Evolutionary conservation across 1,140 invertebrate genomes (phyloP).

Genomic region (Solen grandis): DNA sequence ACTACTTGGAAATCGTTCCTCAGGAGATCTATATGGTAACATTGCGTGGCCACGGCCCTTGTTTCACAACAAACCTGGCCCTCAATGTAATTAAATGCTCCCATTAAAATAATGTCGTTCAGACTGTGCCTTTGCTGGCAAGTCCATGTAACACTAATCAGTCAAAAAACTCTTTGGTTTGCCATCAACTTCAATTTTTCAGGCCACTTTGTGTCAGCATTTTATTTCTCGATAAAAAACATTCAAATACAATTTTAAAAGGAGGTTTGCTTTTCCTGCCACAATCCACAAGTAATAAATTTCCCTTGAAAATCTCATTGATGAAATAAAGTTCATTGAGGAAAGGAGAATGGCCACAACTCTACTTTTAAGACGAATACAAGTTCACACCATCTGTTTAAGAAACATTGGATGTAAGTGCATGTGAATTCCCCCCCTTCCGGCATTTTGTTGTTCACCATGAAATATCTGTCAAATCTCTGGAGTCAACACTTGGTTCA

Average conservation of each 20-base stretch:
- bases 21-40: conserved; percentile 46
- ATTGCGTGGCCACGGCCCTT: conserved; percentile 43
- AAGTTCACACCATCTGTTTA: conserved; percentile 60
- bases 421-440: conserved; percentile 2
- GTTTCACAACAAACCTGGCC: conserved; percentile 47
- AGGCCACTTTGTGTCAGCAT: conserved; percentile 20
- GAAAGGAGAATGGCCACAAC: conserved; percentile 58
- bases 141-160: conserved; percentile 32
- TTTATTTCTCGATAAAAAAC: conserved; percentile 41
- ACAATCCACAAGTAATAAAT: conserved; percentile 51
- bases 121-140: conserved; percentile 48
- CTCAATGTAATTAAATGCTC: conserved; percentile 42
- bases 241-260: conserved; percentile 35
- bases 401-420: conserved; percentile 41
- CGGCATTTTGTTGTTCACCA: conserved; percentile 19
- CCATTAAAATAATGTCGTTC: conserved; percentile 59
- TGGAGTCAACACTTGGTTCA: too few relatives aligned
- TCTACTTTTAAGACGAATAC: conserved; percentile 58
- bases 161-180: conserved; percentile 25
- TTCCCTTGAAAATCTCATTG: conserved; percentile 51
- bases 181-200: not conserved
- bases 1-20: not conserved
- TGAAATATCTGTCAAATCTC: conserved; percentile 42
- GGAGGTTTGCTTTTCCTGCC: conserved; percentile 58
- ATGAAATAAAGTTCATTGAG: conserved; percentile 52